phyloP scores from a whole-genome alignment of 2,797 vertebrate genomes.

The Acanthis flammea region DNA sequence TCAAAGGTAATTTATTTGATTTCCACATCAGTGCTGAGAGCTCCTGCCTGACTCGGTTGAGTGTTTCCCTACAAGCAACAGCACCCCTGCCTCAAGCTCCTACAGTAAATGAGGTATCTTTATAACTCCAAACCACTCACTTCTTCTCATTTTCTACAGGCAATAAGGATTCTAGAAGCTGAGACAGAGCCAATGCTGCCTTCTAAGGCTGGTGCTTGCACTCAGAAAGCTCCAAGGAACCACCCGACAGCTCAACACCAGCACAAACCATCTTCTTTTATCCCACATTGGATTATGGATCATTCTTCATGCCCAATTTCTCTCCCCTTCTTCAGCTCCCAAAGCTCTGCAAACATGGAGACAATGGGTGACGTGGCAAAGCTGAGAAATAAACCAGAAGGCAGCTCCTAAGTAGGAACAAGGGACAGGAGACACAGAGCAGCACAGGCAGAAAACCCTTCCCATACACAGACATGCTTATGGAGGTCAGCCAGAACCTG shows the following conservation, averaged over 20 bases:
- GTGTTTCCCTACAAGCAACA: background rate
- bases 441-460: background rate
- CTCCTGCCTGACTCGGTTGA: background rate
- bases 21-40: background rate
- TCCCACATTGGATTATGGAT: accelerated
- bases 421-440: background rate
- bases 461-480: background rate
- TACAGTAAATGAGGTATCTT: background rate
- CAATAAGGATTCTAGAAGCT: background rate
- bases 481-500: background rate
- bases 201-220: background rate
- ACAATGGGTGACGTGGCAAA: accelerated
- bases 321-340: background rate
- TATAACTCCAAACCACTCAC: accelerated
- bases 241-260: accelerated
- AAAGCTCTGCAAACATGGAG: background rate
- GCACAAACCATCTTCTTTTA: background rate
- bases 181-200: background rate
- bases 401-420: background rate
- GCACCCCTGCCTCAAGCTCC: accelerated
- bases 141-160: background rate
- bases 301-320: background rate
- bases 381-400: background rate
- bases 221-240: background rate
- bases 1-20: background rate